Conservation (phyloP, 2,888 invertebrate genomes). For the Sphaerolaimus hirsutus region DNA sequence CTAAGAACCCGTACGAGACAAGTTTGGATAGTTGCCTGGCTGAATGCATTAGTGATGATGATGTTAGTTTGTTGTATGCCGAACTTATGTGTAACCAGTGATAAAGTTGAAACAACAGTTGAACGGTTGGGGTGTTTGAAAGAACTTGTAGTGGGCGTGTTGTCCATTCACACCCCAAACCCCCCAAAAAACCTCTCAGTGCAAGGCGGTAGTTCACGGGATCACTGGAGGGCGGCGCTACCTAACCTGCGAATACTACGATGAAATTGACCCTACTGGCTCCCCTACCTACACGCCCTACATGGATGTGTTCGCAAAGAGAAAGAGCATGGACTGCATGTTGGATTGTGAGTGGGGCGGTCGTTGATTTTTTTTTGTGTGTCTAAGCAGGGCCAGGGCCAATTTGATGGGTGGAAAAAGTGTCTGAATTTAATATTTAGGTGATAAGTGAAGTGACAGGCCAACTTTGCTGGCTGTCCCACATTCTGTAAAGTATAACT, state of each 20-base stretch:
- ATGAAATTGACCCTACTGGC: constrained; percentile 6
- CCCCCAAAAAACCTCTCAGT: constrained; percentile 9
- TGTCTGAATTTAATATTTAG: too few species aligned
- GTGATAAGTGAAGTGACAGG: too few species aligned
- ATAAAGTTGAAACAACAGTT: too few species aligned
- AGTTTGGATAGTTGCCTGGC: constrained; percentile 20
- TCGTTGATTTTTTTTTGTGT: too few species aligned
- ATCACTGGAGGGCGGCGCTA: constrained; percentile 20
- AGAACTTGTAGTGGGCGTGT: too few species aligned
- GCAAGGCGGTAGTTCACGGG: constrained; percentile 20
- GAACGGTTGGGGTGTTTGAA: too few species aligned
- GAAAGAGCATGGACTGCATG: neutral
- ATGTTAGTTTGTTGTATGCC: too few species aligned
- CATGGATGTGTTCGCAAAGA: neutral
- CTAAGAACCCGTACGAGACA: constrained; percentile 15
- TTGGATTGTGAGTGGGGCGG: neutral
- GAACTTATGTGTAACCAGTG: too few species aligned
- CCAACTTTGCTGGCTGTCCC: too few species aligned
- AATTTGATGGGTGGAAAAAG: too few species aligned
- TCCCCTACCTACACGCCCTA: neutral
- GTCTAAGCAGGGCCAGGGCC: too few species aligned
- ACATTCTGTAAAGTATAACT: too few species aligned
- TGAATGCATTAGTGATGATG: constrained; percentile 12
- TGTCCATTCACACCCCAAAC: neutral
- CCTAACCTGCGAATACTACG: constrained; percentile 22